Percentiles rank a stretch among this genome's conserved stretches.
Conservation (phyloP, 2,888 invertebrate species). For the Lepidocyrtinus sp. region DNA sequence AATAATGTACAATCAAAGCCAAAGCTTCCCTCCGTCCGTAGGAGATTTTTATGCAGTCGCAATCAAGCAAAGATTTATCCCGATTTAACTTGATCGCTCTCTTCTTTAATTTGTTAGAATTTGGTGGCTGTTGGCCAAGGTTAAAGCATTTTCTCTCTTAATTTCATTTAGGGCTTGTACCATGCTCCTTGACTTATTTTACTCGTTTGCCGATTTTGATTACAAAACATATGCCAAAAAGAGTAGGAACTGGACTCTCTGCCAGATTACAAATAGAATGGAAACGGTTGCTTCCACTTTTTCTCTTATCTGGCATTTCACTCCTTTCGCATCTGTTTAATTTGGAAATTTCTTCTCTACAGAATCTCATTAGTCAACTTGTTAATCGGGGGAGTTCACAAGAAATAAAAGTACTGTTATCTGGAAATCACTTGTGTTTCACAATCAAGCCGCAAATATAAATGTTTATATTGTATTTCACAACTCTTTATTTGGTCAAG, state of each 20-base stretch:
- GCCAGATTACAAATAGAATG: constrained; percentile 31
- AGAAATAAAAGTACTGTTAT: background rate
- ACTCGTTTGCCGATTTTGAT: constrained; percentile 30
- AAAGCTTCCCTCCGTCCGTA: constrained; percentile 47
- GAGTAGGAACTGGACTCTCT: constrained; percentile 4
- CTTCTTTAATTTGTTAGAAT: background rate
- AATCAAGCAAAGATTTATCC: constrained; percentile 24
- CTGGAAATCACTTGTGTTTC: too few relatives aligned
- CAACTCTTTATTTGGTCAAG: too few relatives aligned
- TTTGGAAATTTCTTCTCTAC: constrained; percentile 30
- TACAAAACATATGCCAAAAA: background rate
- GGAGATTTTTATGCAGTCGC: constrained; percentile 32
- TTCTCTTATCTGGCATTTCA: background rate
- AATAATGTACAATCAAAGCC: constrained; percentile 67
- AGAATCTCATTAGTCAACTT: constrained; percentile 51
- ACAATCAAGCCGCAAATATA: background rate
- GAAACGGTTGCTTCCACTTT: background rate
- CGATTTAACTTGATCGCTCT: constrained; percentile 8
- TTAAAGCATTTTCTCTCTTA: constrained; percentile 18
- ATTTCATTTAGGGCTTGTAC: background rate
- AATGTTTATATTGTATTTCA: too few relatives aligned
- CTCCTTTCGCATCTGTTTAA: constrained; percentile 11
- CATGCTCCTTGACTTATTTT: constrained; percentile 38
- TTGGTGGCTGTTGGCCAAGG: constrained; percentile 9
- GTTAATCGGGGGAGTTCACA: background rate